These are phyloP conservation scores for Platorchestia sp. DNA, from an alignment of 1,140 invertebrate species.

Conservation along the genomic window DNA sequence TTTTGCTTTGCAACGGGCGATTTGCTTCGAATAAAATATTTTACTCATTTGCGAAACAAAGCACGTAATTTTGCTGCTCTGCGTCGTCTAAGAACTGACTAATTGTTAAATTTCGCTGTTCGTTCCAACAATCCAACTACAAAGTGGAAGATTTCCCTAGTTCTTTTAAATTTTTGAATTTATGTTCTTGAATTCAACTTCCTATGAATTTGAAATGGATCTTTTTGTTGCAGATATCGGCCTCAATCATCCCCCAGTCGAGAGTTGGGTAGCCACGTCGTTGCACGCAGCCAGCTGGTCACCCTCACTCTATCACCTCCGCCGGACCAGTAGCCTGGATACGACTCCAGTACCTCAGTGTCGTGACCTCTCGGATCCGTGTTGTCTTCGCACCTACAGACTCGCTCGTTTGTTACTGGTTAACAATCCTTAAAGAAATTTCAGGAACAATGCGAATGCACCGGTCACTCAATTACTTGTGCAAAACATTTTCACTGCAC, in stretches of 20 bases:
- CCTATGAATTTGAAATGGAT: not conserved
- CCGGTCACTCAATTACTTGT: not conserved
- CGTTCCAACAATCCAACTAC: not conserved
- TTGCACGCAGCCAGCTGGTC: not conserved
- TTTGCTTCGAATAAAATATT: no score
- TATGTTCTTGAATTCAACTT: not conserved
- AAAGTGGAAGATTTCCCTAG: not conserved
- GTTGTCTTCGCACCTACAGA: not conserved
- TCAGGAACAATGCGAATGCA: not conserved
- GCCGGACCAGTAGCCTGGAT: not conserved
- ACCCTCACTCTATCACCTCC: not conserved
- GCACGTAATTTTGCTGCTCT: not conserved
- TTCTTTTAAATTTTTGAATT: not conserved
- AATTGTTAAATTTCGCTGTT: no score
- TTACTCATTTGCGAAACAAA: no score
- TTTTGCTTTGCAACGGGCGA: no score
- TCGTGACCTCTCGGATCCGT: not conserved
- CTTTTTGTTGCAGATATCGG: not conserved
- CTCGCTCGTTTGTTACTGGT: not conserved
- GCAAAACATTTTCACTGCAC: not conserved
- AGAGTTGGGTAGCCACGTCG: not conserved
- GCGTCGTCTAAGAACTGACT: no score
- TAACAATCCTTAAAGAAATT: not conserved
- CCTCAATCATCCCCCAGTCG: not conserved
- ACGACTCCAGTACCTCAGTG: not conserved